Conservation (phyloP, 2,113 vertebrate genomes). For the Triplophysa rosa region DNA sequence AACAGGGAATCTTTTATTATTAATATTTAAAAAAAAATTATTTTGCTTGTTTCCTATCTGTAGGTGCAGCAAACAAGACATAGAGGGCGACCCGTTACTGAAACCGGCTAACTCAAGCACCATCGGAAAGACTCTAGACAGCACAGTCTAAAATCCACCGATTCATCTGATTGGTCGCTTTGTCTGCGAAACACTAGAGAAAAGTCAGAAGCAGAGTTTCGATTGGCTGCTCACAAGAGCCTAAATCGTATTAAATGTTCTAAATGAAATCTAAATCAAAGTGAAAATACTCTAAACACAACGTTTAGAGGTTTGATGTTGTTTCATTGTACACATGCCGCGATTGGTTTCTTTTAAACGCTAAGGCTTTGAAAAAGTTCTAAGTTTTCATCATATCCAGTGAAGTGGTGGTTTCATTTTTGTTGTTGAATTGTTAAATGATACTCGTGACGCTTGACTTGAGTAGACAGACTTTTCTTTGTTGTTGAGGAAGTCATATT, state of each 20-base stretch:
- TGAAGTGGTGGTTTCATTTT: slow-evolving; percentile 69
- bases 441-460: slow-evolving; percentile 67
- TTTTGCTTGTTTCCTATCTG: slow-evolving; percentile 41
- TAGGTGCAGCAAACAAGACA: slow-evolving; percentile 87
- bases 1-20: no score
- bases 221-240: slow-evolving; percentile 71
- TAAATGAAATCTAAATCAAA: not conserved
- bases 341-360: slow-evolving; percentile 59
- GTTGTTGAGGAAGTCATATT: slow-evolving; percentile 41
- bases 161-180: slow-evolving; percentile 21
- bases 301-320: slow-evolving; percentile 66
- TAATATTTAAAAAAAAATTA: no score
- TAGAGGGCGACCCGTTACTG: slow-evolving; percentile 80
- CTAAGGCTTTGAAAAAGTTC: slow-evolving; percentile 46
- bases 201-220: slow-evolving; percentile 87
- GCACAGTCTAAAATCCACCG: slow-evolving; percentile 74
- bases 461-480: slow-evolving; percentile 53
- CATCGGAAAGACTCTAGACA: slow-evolving; percentile 90
- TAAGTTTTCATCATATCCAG: slow-evolving; percentile 81
- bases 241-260: not conserved
- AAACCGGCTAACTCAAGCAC: slow-evolving; percentile 87
- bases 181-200: slow-evolving; percentile 84
- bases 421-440: slow-evolving; percentile 45
- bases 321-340: slow-evolving; percentile 72
- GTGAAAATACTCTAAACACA: slow-evolving; percentile 71